A percentile compares a stretch with the other conserved stretches of the same genome.
These are phyloP conservation scores for Trichopria drosophilae DNA, from an alignment of 2,888 invertebrate genomes.

Conservation along the genomic window DNA sequence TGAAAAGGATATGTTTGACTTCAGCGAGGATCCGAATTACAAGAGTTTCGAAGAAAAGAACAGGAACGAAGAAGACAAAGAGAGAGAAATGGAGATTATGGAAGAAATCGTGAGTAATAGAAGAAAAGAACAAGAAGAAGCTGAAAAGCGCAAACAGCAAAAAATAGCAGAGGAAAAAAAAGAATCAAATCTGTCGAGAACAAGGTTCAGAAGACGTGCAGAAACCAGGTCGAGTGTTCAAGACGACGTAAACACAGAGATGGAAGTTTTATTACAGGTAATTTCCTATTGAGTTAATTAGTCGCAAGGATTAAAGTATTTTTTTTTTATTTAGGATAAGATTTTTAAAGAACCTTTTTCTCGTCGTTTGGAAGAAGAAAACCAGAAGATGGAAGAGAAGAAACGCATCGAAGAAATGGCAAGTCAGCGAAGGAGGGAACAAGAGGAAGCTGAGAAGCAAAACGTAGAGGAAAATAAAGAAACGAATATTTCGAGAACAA, in stretches of 20 bases:
- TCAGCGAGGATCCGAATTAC: constrained; percentile 7
- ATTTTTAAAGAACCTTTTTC: too few species aligned
- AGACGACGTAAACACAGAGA: constrained; percentile 16
- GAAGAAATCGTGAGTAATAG: constrained; percentile 16
- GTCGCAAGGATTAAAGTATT: too few species aligned
- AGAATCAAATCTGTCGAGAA: too few species aligned
- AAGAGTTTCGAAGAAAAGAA: constrained; percentile 14
- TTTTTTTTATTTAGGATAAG: too few species aligned
- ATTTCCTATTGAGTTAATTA: too few species aligned
- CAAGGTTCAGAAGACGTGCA: too few species aligned
- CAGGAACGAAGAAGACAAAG: constrained; percentile 16
- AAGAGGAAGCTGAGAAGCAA: constrained; percentile 13
- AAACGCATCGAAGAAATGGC: neutral
- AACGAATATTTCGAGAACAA: constrained; percentile 14
- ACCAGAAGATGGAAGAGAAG: neutral
- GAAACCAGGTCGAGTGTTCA: too few species aligned
- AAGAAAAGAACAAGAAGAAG: constrained; percentile 23
- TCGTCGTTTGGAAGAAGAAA: too few species aligned
- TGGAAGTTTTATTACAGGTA: too few species aligned
- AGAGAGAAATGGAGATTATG: constrained; percentile 23
- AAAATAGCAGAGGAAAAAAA: too few species aligned
- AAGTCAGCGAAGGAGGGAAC: constrained; percentile 9
- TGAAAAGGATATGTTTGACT: constrained; percentile 11
- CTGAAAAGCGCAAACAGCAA: too few species aligned
- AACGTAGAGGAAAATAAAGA: neutral